A percentile compares a stretch with the other conserved stretches of the same genome.
Evolutionary conservation across 2,113 vertebrate genomes (phyloP).

Genomic region (Perca fluviatilis): DNA sequence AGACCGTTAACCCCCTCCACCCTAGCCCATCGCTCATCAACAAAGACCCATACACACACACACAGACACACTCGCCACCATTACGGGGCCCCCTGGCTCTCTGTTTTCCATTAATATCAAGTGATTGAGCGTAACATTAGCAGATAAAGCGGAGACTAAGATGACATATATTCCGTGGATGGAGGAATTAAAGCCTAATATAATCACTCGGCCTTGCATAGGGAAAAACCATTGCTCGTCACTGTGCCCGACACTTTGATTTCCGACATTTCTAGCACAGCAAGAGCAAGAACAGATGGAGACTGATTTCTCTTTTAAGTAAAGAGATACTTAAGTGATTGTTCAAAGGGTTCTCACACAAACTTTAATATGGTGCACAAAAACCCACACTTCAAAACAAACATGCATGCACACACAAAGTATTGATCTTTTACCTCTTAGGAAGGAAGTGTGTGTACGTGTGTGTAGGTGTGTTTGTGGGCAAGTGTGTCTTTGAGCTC

Average conservation of each 20-base stretch:
- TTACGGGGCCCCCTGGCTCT: constrained; percentile 57
- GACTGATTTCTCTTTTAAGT: constrained; percentile 70
- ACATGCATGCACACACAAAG: constrained; percentile 18
- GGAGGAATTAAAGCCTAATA: constrained; percentile 81
- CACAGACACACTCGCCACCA: constrained; percentile 31
- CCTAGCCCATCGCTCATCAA: constrained; percentile 55
- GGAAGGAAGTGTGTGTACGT: constrained; percentile 24
- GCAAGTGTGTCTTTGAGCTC: constrained; percentile 59
- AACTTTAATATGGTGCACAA: constrained; percentile 14
- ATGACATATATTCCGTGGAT: constrained; percentile 76
- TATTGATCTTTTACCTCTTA: constrained; percentile 55
- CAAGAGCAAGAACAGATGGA: constrained; percentile 39
- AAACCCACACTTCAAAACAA: constrained; percentile 48
- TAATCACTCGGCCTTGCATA: constrained; percentile 70
- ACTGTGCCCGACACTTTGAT: constrained; percentile 70
- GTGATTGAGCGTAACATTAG: constrained; percentile 84
- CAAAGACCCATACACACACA: constrained; percentile 31
- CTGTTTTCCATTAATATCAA: constrained; percentile 84
- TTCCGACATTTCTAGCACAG: constrained; percentile 60
- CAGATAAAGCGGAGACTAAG: constrained; percentile 80
- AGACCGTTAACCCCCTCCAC: constrained; percentile 54
- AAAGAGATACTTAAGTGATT: constrained; percentile 63
- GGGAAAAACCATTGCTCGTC: constrained; percentile 50
- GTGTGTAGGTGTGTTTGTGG: constrained; percentile 30
- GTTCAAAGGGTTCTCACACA: constrained; percentile 53